These are phyloP conservation scores for Rousettus madagascariensis DNA, from an alignment of 2,797 vertebrate genomes.

Conservation along the genomic window DNA sequence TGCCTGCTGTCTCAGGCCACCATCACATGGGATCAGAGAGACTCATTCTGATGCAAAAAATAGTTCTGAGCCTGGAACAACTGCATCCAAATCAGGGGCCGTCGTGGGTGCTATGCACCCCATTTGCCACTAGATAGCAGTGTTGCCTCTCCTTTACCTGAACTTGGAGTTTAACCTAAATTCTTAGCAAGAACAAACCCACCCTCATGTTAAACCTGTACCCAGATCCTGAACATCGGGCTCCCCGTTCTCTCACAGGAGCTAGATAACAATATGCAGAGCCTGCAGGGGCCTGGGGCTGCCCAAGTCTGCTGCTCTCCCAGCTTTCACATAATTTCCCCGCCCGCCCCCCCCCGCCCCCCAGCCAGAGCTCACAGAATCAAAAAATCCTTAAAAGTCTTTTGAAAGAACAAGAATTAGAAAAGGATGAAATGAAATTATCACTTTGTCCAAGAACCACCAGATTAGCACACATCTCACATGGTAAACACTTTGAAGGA, in stretches of 20 bases:
- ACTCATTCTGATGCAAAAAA: neutral
- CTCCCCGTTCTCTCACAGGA: accelerated
- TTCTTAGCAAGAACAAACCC: neutral
- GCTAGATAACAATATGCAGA: neutral
- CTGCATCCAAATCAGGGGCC: neutral
- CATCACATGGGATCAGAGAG: neutral
- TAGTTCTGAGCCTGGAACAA: neutral
- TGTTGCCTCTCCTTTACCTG: neutral
- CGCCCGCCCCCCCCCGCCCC: accelerated
- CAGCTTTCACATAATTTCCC: neutral
- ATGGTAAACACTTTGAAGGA: accelerated
- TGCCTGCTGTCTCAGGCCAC: neutral
- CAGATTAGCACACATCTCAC: neutral
- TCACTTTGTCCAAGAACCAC: neutral
- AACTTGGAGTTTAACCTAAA: no score
- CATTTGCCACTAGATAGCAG: neutral
- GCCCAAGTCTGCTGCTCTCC: neutral
- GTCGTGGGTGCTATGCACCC: neutral
- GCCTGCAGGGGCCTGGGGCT: neutral
- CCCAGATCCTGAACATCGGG: neutral
- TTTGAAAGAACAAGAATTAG: neutral
- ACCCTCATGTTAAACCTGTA: neutral
- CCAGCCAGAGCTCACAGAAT: neutral
- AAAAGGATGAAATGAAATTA: neutral
- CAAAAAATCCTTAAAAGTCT: neutral